Evolutionary conservation across 2,113 vertebrate genomes (phyloP).

Genomic region (Zapus hudsonius): DNA sequence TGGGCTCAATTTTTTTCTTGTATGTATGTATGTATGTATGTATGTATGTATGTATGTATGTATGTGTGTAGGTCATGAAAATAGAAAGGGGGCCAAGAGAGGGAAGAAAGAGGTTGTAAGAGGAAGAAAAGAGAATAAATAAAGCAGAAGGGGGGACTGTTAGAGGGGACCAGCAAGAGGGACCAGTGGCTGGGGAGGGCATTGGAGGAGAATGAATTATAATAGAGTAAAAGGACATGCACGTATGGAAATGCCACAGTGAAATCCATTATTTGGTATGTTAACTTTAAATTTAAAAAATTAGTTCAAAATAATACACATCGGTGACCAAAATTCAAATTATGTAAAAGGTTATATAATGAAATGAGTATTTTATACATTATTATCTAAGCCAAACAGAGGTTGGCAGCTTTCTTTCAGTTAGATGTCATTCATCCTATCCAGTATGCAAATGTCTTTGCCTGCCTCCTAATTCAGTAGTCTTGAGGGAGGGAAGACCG

Average conservation of each 20-base stretch:
- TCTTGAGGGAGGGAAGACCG: background rate
- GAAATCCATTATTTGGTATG: background rate
- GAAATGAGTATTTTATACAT: slow-evolving; percentile 44
- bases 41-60: background rate
- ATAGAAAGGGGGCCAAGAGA: background rate
- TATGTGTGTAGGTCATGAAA: background rate
- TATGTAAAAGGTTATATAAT: slow-evolving; percentile 43
- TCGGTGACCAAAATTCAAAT: slow-evolving; percentile 8
- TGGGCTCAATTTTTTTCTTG: background rate
- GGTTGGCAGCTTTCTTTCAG: slow-evolving; percentile 63
- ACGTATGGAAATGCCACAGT: background rate
- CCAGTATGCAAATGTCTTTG: slow-evolving; percentile 52
- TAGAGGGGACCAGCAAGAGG: background rate
- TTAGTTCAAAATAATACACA: slow-evolving; percentile 30
- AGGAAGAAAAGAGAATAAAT: background rate
- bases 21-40: background rate
- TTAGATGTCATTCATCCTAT: slow-evolving; percentile 18
- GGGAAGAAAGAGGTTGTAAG: background rate
- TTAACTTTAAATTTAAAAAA: background rate
- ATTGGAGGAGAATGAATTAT: background rate
- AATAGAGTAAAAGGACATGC: background rate
- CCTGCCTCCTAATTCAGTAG: background rate
- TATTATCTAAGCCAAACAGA: slow-evolving; percentile 58
- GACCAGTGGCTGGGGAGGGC: background rate
- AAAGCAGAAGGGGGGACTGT: background rate